These are phyloP conservation scores for Prorops nasuta DNA, from an alignment of 1,140 invertebrate genomes.

Conservation along the genomic window DNA sequence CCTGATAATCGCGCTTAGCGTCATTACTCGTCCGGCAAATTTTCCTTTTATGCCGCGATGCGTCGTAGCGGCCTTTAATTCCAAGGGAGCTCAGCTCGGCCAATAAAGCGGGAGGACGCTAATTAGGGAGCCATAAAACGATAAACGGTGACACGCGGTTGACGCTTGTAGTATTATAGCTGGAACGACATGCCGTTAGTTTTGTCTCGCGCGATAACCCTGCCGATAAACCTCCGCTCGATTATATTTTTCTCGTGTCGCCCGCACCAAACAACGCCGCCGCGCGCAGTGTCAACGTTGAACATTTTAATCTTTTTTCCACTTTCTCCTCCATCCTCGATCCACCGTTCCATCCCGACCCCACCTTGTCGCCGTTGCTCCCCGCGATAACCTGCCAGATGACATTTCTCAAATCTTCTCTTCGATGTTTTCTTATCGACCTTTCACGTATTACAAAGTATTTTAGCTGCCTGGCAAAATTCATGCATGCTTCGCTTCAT, in stretches of 20 bases:
- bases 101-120: slow-evolving; percentile 34
- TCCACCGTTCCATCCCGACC: no score
- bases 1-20: background rate
- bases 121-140: slow-evolving; percentile 54
- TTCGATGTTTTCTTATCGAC: no score
- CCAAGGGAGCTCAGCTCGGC: background rate
- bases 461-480: no score
- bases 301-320: no score
- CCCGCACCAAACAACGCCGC: slow-evolving; percentile 32
- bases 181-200: slow-evolving; percentile 50
- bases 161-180: slow-evolving; percentile 39
- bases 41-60: background rate
- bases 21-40: no score
- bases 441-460: no score
- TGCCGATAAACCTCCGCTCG: slow-evolving; percentile 40
- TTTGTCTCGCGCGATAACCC: slow-evolving; percentile 55
- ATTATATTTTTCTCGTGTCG: slow-evolving; percentile 22
- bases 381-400: no score
- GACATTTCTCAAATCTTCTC: no score
- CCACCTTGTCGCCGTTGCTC: no score
- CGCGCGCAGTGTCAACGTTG: no score
- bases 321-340: no score
- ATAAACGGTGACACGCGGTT: slow-evolving; percentile 53
- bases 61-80: background rate
- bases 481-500: no score